Evolutionary conservation across 2,113 vertebrate species (phyloP).

Genomic region (Gila orcuttii): DNA sequence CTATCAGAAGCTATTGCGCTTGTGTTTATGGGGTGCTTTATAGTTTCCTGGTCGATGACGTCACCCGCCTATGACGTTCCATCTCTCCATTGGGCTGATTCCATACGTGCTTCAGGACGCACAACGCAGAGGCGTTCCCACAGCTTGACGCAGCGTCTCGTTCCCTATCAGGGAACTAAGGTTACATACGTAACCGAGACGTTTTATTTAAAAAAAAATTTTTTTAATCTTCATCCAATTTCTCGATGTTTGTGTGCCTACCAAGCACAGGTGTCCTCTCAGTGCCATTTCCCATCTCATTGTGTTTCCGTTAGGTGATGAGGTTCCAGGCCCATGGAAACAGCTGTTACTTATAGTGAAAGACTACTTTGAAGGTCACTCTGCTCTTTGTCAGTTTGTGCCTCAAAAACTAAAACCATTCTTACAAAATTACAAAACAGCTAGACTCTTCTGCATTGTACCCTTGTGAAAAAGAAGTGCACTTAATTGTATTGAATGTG

Average conservation of each 20-base stretch:
- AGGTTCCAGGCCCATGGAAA: conserved; percentile 20
- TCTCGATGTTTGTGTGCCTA: conserved; percentile 1
- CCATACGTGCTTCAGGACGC: too few relatives aligned
- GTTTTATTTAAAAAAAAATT: too few relatives aligned
- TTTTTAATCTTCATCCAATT: too few relatives aligned
- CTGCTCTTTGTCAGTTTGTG: conserved; percentile 23
- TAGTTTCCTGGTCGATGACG: too few relatives aligned
- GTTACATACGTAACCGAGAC: too few relatives aligned
- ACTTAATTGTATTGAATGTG: neutral
- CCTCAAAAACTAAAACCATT: conserved; percentile 5
- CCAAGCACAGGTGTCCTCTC: conserved; percentile 41
- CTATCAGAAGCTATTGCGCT: too few relatives aligned
- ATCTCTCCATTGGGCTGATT: too few relatives aligned
- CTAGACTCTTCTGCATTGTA: neutral
- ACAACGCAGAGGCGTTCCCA: too few relatives aligned
- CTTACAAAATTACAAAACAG: neutral
- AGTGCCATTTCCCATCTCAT: conserved; percentile 21
- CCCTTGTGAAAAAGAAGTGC: neutral
- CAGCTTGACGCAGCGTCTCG: too few relatives aligned
- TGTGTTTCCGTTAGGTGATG: conserved; percentile 23
- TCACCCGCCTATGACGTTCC: too few relatives aligned
- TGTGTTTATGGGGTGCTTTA: too few relatives aligned
- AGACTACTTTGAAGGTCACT: conserved; percentile 41
- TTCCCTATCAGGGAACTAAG: too few relatives aligned
- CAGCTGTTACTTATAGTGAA: conserved; percentile 43